Evolutionary conservation across 1,140 invertebrate species (phyloP).

Genomic region (Mylabris phalerata): DNA sequence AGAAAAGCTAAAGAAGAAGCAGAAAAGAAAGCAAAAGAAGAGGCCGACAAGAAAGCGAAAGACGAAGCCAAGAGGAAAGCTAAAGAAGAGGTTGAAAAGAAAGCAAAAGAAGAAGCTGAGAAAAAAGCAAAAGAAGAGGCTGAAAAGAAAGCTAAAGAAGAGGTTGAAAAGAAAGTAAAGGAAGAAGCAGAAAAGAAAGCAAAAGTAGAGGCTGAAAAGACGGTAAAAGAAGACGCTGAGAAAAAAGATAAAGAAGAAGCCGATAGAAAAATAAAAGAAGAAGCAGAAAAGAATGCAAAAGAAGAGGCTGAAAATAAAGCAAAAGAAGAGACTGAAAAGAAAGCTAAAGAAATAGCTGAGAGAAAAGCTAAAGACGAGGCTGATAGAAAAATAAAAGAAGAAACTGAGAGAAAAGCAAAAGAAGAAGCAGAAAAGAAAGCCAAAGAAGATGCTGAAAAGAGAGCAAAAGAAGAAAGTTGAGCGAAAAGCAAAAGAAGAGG

Average conservation of each 20-base stretch:
- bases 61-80: conserved; percentile 25
- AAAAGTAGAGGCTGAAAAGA: conserved; percentile 7
- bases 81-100: conserved; percentile 35
- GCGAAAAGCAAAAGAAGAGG: conserved; percentile 28
- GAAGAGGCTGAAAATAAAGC: not conserved
- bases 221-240: not conserved
- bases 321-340: not conserved
- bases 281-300: conserved; percentile 8
- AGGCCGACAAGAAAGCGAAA: conserved; percentile 20
- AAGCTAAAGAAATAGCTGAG: conserved; percentile 6
- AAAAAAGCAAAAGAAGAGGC: conserved; percentile 18
- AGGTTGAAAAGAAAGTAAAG: conserved; percentile 10
- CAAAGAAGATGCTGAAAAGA: conserved; percentile 22
- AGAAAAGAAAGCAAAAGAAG: conserved; percentile 24
- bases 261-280: conserved; percentile 8
- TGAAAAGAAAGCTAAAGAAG: conserved; percentile 35
- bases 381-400: conserved; percentile 10
- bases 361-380: conserved; percentile 6
- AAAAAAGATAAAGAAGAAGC: conserved; percentile 8
- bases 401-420: conserved; percentile 26
- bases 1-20: conserved; percentile 25
- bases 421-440: conserved; percentile 22
- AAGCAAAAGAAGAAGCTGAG: conserved; percentile 7
- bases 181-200: conserved; percentile 19
- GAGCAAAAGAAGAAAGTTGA: conserved; percentile 17